Evolutionary conservation across 1,140 invertebrate genomes (phyloP).

Genomic region (Drosophila ohnishii): DNA sequence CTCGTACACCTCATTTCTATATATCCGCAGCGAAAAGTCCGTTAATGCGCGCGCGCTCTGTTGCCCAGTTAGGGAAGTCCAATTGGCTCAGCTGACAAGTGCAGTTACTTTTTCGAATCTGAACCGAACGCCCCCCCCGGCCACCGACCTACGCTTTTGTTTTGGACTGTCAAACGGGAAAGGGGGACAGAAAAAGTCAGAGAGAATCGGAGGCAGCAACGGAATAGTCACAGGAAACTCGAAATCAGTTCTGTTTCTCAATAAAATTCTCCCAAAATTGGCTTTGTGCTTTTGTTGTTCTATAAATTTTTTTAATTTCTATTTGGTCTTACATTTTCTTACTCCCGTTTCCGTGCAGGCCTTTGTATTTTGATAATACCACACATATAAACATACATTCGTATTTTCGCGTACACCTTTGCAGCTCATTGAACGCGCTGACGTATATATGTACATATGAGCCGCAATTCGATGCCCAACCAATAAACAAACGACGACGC

Average conservation of each 20-base stretch:
- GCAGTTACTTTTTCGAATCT: slow-evolving; percentile 31
- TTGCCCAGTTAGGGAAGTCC: slow-evolving; percentile 28
- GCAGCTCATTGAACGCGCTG: slow-evolving; percentile 53
- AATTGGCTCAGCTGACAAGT: slow-evolving; percentile 56
- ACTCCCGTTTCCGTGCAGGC: not conserved
- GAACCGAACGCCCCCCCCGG: not conserved
- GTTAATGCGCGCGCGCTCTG: slow-evolving; percentile 56
- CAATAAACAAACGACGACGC: slow-evolving; percentile 27
- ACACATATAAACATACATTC: not conserved
- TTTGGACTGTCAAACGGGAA: slow-evolving; percentile 14
- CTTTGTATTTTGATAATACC: slow-evolving; percentile 4
- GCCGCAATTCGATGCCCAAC: slow-evolving; percentile 43
- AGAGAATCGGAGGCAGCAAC: slow-evolving; percentile 2
- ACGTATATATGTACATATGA: slow-evolving; percentile 45
- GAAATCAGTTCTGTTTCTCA: slow-evolving; percentile 10
- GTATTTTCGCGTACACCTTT: slow-evolving; percentile 12
- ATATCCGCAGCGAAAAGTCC: slow-evolving; percentile 19
- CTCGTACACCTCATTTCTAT: slow-evolving; percentile 43
- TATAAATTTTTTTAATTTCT: not conserved
- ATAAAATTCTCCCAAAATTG: slow-evolving; percentile 14
- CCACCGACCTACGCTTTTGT: not conserved
- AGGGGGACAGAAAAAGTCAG: not conserved
- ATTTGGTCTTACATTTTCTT: slow-evolving; percentile 3
- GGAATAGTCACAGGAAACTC: not conserved
- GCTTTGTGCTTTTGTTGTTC: not conserved